These are phyloP conservation scores for Gymnogyps californianus DNA, from an alignment of 2,113 vertebrate species.

Conservation along the genomic window DNA sequence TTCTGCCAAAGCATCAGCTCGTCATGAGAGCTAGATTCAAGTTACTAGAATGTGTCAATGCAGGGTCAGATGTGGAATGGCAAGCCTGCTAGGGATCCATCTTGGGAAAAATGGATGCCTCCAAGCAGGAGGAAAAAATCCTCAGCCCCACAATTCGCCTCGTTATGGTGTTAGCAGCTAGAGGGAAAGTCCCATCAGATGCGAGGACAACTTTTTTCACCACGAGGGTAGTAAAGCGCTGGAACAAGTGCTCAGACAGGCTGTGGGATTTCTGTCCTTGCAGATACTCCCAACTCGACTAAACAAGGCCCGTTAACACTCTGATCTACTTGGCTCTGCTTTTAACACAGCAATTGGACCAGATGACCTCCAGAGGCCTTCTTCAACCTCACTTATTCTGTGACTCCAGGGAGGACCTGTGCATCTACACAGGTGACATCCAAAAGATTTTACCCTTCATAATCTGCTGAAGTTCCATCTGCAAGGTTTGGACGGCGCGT, in stretches of 20 bases:
- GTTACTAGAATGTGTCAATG: background rate
- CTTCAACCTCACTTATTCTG: background rate
- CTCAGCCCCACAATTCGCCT: background rate
- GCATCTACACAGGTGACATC: background rate
- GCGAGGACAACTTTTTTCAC: background rate
- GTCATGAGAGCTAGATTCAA: background rate
- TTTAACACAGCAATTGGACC: too few relatives aligned
- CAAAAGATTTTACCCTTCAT: conserved; percentile 87
- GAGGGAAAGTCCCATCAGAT: background rate
- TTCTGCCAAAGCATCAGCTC: background rate
- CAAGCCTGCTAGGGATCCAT: background rate
- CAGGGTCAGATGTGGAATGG: background rate
- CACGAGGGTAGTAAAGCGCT: fast-evolving
- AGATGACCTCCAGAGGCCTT: background rate
- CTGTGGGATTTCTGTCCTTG: background rate
- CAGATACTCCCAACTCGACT: background rate
- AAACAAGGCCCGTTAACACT: too few relatives aligned
- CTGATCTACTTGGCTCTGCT: background rate
- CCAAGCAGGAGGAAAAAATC: background rate
- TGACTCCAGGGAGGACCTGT: background rate
- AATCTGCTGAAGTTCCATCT: conserved; percentile 98
- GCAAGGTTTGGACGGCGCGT: conserved; percentile 93
- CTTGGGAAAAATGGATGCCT: background rate
- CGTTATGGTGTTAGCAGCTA: too few relatives aligned
- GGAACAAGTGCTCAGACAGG: background rate